Percentiles rank a stretch among this genome's conserved stretches.
Evolutionary conservation across 2,888 invertebrate species (phyloP).

Genomic region (Parnassius mnemosyne): DNA sequence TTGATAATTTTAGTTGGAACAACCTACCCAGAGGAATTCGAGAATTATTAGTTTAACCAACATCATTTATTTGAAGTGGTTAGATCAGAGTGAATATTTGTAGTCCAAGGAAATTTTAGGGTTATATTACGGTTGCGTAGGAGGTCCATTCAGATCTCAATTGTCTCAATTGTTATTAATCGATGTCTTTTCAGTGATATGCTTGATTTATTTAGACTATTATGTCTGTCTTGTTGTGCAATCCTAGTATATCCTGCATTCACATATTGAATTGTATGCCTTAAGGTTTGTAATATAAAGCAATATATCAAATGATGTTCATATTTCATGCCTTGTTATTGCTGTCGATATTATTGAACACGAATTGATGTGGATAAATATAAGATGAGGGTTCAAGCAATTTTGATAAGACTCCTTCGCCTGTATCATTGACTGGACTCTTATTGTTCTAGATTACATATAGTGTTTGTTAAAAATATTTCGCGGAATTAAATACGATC

Average conservation of each 20-base stretch:
- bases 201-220: slow-evolving; percentile 20
- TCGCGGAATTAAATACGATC: slow-evolving; percentile 1
- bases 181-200: slow-evolving; percentile 14
- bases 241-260: slow-evolving; percentile 30
- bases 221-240: slow-evolving; percentile 28
- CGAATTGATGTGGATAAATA: slow-evolving; percentile 15
- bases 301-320: slow-evolving; percentile 14
- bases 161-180: not conserved
- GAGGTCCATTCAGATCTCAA: slow-evolving; percentile 12
- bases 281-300: slow-evolving; percentile 22
- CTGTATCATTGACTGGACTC: slow-evolving; percentile 4
- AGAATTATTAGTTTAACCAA: too few relatives aligned
- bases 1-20: too few relatives aligned
- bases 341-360: slow-evolving; percentile 15
- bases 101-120: too few relatives aligned
- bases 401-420: not conserved
- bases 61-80: too few relatives aligned
- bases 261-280: slow-evolving; percentile 19
- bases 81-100: too few relatives aligned
- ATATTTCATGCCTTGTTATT: slow-evolving; percentile 13
- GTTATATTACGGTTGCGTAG: too few relatives aligned
- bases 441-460: slow-evolving; percentile 1
- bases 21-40: too few relatives aligned
- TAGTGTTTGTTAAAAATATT: slow-evolving; percentile 18
- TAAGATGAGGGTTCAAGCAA: slow-evolving; percentile 7